Conservation (phyloP, 2,113 vertebrate species). For the Panthera leo region DNA sequence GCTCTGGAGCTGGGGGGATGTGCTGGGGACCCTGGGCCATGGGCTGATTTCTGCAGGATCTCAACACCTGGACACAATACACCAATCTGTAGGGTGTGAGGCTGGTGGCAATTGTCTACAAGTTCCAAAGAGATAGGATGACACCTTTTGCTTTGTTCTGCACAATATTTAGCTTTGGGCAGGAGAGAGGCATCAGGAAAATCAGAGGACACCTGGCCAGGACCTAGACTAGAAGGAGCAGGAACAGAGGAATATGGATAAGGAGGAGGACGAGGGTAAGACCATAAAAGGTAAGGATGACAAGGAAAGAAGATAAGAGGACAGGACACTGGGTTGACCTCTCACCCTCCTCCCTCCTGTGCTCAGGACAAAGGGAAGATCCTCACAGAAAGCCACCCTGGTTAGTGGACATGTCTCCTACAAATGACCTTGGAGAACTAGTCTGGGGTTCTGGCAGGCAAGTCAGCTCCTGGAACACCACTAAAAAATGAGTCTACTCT, state of each 20-base stretch:
- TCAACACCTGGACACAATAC: neutral
- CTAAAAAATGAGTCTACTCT: neutral
- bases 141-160: neutral
- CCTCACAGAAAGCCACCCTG: fast-evolving
- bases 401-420: neutral
- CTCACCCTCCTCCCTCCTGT: neutral
- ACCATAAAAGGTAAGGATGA: neutral
- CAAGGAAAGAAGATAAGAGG: neutral
- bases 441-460: neutral
- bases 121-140: neutral
- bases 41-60: neutral
- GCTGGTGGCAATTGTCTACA: fast-evolving
- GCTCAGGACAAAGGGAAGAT: neutral
- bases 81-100: neutral
- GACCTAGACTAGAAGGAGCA: neutral
- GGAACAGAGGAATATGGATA: neutral
- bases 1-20: neutral
- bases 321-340: fast-evolving
- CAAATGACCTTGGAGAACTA: neutral
- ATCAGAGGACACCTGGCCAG: neutral
- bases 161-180: neutral
- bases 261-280: neutral
- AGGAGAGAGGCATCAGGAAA: neutral
- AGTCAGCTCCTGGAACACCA: neutral
- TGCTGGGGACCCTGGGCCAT: neutral